A percentile compares a stretch with the other conserved stretches of the same genome.
Conservation (phyloP, 2,113 vertebrate genomes). For the Micronycteris hirsuta region DNA sequence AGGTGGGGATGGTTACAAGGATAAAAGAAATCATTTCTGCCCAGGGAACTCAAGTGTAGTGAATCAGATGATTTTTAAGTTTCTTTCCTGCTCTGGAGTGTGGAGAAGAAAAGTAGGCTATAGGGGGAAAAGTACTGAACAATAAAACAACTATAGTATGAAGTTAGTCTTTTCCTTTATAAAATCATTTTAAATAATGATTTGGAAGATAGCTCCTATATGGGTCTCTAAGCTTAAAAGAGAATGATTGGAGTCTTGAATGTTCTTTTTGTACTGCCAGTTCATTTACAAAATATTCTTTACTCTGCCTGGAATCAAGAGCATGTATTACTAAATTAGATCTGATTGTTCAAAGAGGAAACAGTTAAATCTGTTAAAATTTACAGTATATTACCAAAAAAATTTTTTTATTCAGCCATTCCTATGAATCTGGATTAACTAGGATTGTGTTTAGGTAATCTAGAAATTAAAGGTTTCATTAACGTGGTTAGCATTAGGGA, state of each 20-base stretch:
- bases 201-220: background rate
- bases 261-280: background rate
- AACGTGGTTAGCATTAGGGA: background rate
- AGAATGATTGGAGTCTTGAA: background rate
- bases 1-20: background rate
- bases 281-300: background rate
- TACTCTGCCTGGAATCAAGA: background rate
- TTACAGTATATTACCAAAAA: background rate
- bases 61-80: constrained; percentile 30
- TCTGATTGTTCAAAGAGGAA: background rate
- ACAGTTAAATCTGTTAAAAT: background rate
- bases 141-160: background rate
- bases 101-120: background rate
- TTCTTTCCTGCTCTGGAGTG: constrained; percentile 39
- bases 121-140: background rate
- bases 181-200: background rate
- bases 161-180: constrained; percentile 16
- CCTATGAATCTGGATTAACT: constrained; percentile 26
- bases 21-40: background rate
- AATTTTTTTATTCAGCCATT: background rate
- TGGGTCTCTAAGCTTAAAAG: background rate
- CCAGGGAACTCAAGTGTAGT: background rate
- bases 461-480: constrained; percentile 57
- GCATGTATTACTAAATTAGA: rapidly evolving
- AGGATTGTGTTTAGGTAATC: background rate